Conservation (phyloP, 2,113 vertebrate genomes). For the Platysternon megacephalum region DNA sequence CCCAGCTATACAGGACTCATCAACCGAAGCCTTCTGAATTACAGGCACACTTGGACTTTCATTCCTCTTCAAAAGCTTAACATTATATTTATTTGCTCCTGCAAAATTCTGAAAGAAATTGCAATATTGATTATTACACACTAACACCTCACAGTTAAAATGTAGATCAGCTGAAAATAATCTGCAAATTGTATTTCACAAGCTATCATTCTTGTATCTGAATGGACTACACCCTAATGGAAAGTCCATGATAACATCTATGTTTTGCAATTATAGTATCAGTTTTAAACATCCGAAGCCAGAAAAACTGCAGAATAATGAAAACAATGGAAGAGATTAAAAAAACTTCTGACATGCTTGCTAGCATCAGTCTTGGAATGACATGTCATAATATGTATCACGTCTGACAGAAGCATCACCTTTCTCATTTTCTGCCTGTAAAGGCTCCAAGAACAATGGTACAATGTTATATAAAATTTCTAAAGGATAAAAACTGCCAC, state of each 20-base stretch:
- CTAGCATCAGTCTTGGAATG: not conserved
- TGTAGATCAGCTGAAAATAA: not conserved
- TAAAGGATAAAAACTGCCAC: not conserved
- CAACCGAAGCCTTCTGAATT: constrained; percentile 61
- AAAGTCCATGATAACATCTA: not conserved
- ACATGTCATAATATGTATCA: not conserved
- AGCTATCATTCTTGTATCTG: not conserved
- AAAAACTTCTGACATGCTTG: not conserved
- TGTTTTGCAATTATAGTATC: not conserved
- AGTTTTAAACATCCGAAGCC: not conserved
- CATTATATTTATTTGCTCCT: constrained; percentile 69
- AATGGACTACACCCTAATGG: not conserved
- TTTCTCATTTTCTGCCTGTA: not conserved
- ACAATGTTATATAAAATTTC: not conserved
- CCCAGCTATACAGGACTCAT: constrained; percentile 44
- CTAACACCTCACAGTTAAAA: not conserved
- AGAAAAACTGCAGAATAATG: not conserved
- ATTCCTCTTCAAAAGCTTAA: constrained; percentile 82
- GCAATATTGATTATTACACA: constrained; percentile 8
- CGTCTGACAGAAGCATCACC: not conserved
- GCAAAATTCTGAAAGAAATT: constrained; percentile 74
- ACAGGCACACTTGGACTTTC: constrained; percentile 66
- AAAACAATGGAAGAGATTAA: not conserved
- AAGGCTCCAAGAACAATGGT: not conserved
- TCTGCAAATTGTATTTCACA: not conserved